phyloP scores from a whole-genome alignment of 2,113 vertebrate species.

The Falcunculus frontatus region DNA sequence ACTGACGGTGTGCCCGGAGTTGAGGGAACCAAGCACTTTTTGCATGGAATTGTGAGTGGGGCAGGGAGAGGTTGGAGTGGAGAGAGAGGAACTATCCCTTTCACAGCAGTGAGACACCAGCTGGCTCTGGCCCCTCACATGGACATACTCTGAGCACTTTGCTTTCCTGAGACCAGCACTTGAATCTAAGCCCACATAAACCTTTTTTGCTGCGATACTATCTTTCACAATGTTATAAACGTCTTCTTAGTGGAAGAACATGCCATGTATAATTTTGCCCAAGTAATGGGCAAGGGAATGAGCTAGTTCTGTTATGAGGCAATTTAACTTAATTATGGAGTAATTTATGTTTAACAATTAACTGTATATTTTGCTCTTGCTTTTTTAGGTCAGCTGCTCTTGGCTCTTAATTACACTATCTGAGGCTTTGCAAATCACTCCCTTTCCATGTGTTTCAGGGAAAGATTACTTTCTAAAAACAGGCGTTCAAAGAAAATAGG shows the following conservation, averaged over 20 bases:
- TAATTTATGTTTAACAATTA: neutral
- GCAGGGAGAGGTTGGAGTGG: neutral
- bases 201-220: neutral
- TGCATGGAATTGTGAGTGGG: fast-evolving
- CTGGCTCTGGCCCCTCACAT: neutral
- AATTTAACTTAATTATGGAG: neutral
- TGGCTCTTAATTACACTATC: neutral
- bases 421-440: constrained; percentile 10
- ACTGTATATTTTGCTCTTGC: neutral
- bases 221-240: neutral
- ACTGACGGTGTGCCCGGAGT: fast-evolving
- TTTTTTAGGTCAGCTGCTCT: neutral
- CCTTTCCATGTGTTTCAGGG: neutral
- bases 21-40: neutral
- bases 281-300: neutral
- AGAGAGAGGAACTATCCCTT: neutral
- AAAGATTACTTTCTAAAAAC: constrained; percentile 18
- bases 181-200: neutral
- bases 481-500: neutral
- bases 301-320: neutral
- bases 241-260: neutral
- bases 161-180: neutral
- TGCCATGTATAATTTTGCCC: neutral
- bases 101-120: neutral
- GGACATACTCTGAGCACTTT: fast-evolving